Conservation (phyloP, 2,113 vertebrate species). For the Melanerpes formicivorus region DNA sequence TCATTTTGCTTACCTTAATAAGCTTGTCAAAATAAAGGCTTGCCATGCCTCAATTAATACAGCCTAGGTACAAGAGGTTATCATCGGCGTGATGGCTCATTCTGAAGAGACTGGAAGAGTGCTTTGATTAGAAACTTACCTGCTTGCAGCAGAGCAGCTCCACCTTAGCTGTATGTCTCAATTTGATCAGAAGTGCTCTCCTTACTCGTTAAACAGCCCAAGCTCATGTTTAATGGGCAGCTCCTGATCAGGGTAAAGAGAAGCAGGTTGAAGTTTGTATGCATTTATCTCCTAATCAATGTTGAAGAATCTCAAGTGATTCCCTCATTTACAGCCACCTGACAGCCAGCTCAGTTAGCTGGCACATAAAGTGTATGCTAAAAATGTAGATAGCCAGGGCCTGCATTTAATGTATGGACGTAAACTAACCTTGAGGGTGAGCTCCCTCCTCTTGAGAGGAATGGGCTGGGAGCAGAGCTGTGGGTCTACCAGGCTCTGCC, state of each 20-base stretch:
- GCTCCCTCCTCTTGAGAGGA: rapidly evolving
- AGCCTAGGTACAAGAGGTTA: neutral
- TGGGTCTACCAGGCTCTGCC: neutral
- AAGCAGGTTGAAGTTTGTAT: neutral
- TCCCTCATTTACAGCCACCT: neutral
- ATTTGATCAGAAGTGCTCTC: neutral
- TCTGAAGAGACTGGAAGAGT: neutral
- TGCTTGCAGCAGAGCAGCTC: neutral
- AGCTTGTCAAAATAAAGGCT: neutral
- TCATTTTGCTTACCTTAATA: neutral
- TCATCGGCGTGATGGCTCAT: neutral
- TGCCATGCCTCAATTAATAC: neutral
- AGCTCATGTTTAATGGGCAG: neutral
- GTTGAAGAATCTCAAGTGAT: neutral
- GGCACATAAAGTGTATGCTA: neutral
- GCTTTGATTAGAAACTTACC: neutral
- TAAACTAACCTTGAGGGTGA: neutral
- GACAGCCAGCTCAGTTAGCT: neutral
- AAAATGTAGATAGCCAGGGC: neutral
- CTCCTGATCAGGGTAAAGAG: neutral
- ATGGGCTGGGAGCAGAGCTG: rapidly evolving
- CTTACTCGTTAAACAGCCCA: neutral
- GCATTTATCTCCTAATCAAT: neutral
- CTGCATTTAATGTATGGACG: neutral
- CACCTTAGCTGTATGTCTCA: neutral